Percentiles rank a stretch among this genome's conserved stretches.
phyloP scores from a whole-genome alignment of 2,888 invertebrate species.

The Sminthurinus aureus region DNA sequence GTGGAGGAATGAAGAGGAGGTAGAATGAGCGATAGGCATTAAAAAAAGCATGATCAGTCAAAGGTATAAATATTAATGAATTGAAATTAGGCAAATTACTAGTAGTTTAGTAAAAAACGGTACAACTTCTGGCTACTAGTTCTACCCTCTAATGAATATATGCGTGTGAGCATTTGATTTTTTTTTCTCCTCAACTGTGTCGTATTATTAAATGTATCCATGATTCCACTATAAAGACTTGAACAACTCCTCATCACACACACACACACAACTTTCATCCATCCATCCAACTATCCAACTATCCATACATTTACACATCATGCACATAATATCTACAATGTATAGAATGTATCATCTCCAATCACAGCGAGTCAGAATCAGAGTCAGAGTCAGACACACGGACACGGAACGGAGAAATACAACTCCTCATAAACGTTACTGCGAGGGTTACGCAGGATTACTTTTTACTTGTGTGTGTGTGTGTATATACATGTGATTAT shows the following conservation, averaged over 20 bases:
- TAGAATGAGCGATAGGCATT: background rate
- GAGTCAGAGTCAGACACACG: background rate
- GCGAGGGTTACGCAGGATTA: background rate
- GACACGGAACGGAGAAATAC: background rate
- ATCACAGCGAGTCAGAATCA: background rate
- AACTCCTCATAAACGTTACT: background rate
- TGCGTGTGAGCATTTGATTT: constrained; percentile 42
- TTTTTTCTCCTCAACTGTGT: constrained; percentile 23
- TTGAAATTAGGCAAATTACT: constrained; percentile 45
- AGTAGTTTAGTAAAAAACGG: constrained; percentile 31
- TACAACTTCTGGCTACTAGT: constrained; percentile 40
- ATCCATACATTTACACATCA: no score
- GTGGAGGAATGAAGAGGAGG: background rate
- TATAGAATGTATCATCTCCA: no score
- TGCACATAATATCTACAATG: no score
- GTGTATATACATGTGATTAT: background rate
- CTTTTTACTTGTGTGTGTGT: background rate
- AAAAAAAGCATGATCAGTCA: constrained; percentile 25
- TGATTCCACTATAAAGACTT: constrained; percentile 18
- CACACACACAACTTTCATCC: constrained; percentile 13
- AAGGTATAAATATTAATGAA: constrained; percentile 45
- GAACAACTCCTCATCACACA: constrained; percentile 12
- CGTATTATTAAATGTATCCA: constrained; percentile 33
- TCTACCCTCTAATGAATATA: constrained; percentile 40
- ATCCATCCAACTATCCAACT: no score